A percentile compares a stretch with the other conserved stretches of the same genome.
Conservation (phyloP, 1,140 invertebrate species). For the Brachionus plicatilis region DNA sequence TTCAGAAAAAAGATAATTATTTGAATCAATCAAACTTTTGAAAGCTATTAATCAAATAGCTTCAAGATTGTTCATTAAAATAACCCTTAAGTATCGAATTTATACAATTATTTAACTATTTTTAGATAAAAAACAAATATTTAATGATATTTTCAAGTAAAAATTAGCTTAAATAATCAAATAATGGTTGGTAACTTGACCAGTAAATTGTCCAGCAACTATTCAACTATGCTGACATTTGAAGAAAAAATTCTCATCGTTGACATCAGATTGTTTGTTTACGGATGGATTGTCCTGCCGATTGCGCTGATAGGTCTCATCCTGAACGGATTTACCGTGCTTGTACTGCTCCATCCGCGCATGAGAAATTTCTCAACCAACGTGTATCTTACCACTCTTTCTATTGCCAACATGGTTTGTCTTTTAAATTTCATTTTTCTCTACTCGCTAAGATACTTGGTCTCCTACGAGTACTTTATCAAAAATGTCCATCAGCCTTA, state of each 20-base stretch:
- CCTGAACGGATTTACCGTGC: slow-evolving; percentile 10
- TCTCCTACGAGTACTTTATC: background rate
- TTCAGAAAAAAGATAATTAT: slow-evolving; percentile 3
- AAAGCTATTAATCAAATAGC: slow-evolving; percentile 1
- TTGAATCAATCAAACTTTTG: slow-evolving; percentile 1
- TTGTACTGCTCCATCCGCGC: background rate
- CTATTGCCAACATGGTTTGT: slow-evolving; percentile 38
- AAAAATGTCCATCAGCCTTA: background rate
- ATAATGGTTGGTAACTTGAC: background rate
- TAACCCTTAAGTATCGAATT: background rate
- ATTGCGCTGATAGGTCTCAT: slow-evolving; percentile 10
- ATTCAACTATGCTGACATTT: background rate
- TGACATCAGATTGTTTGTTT: slow-evolving; percentile 15
- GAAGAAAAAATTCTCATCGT: slow-evolving; percentile 18
- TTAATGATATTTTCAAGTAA: background rate
- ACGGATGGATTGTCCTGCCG: slow-evolving; percentile 10
- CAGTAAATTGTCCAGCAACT: background rate
- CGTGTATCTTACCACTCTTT: background rate
- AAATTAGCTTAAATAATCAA: background rate
- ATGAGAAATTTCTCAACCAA: slow-evolving; percentile 40
- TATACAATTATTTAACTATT: background rate
- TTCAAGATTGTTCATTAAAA: background rate
- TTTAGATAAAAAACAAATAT: slow-evolving; percentile 3
- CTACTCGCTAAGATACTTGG: slow-evolving; percentile 6
- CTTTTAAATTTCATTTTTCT: slow-evolving; percentile 17